Evolutionary conservation across 2,888 invertebrate genomes (phyloP).

Genomic region (Drosophila anomalata): DNA sequence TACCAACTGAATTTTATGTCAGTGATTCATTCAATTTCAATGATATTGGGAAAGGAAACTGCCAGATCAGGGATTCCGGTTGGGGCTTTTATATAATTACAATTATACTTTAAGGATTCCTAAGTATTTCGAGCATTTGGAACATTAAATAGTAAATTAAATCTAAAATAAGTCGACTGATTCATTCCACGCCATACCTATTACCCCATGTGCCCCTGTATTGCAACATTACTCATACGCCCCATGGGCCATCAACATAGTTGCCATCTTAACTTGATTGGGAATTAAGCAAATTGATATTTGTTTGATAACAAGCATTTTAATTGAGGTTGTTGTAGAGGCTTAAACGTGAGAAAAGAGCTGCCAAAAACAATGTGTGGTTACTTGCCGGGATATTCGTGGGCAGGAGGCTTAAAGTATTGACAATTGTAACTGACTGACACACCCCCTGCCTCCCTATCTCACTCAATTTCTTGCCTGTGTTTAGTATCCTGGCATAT

Average conservation of each 20-base stretch:
- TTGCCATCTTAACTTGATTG: conserved; percentile 31
- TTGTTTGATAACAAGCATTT: conserved; percentile 61
- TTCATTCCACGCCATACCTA: neutral
- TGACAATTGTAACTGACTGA: conserved; percentile 29
- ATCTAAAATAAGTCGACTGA: neutral
- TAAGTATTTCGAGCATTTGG: neutral
- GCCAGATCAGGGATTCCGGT: neutral
- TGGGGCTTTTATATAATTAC: neutral
- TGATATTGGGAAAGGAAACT: conserved; percentile 5
- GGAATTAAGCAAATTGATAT: conserved; percentile 43
- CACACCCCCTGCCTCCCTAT: neutral
- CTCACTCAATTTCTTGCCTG: conserved; percentile 14
- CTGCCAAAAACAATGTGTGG: conserved; percentile 34
- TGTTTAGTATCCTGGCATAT: conserved; percentile 57
- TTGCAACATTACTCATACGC: conserved; percentile 27
- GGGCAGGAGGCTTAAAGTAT: conserved; percentile 20
- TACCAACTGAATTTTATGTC: conserved; percentile 29
- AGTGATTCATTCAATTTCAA: conserved; percentile 24
- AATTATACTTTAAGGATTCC: neutral
- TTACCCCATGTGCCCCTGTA: conserved; percentile 1
- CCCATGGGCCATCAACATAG: conserved; percentile 6
- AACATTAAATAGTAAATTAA: neutral
- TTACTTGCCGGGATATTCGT: conserved; percentile 3
- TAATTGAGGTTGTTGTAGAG: conserved; percentile 61
- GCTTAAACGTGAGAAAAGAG: conserved; percentile 27